phyloP scores from a whole-genome alignment of 2,888 invertebrate genomes.

The Sicus ferrugineus region DNA sequence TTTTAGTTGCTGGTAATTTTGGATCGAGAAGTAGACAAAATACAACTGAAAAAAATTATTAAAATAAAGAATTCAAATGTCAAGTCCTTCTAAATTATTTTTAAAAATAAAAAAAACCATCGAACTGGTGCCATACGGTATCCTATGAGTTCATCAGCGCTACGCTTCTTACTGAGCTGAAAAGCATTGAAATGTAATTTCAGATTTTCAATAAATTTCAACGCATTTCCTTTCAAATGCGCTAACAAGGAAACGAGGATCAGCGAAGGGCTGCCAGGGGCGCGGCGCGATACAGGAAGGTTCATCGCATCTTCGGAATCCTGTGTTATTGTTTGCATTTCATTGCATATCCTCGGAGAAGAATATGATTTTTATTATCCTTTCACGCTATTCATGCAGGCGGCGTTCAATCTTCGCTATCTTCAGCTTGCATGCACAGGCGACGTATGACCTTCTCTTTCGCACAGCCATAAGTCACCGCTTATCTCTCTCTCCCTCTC shows the following conservation, averaged over 20 bases:
- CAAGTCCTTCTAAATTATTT: no score
- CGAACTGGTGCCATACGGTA: no score
- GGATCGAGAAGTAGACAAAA: no score
- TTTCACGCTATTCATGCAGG: constrained; percentile 48
- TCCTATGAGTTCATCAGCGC: no score
- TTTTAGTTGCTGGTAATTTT: no score
- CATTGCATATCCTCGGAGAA: constrained; percentile 34
- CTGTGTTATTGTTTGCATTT: constrained; percentile 43
- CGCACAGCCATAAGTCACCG: no score
- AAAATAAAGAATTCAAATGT: no score
- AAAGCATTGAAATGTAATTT: constrained; percentile 52
- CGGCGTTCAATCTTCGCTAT: constrained; percentile 43
- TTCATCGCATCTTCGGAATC: constrained; percentile 26
- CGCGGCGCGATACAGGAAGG: no score
- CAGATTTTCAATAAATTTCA: constrained; percentile 47
- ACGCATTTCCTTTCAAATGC: constrained; percentile 30
- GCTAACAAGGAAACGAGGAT: constrained; percentile 40
- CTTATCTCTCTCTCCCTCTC: no score
- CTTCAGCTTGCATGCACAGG: constrained; percentile 24
- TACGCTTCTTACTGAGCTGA: constrained; percentile 49
- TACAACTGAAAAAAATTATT: no score
- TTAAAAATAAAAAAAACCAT: no score
- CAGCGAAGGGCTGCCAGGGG: background rate
- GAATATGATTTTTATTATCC: constrained; percentile 49
- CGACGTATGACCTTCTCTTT: no score